Conservation (phyloP, 1,140 invertebrate genomes). For the Monochamus saltuarius region DNA sequence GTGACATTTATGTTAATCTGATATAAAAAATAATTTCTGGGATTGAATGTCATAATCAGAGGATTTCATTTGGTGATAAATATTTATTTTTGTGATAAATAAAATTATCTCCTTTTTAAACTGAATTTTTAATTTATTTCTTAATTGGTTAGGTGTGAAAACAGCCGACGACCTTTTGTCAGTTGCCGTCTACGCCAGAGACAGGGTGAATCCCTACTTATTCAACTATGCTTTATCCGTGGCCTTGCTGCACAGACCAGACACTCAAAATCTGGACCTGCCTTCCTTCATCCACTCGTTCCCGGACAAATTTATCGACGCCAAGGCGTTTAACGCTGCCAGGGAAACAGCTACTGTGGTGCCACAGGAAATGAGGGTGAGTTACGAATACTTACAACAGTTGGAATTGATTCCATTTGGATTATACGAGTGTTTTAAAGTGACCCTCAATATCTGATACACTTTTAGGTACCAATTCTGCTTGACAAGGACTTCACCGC, state of each 20-base stretch:
- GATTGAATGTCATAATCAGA: too few relatives aligned
- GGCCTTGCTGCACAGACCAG: constrained; percentile 70
- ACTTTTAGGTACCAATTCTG: constrained; percentile 54
- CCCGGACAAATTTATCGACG: constrained; percentile 77
- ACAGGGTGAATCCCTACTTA: constrained; percentile 74
- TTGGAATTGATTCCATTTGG: not conserved
- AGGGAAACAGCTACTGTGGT: constrained; percentile 69
- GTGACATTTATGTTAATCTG: too few relatives aligned
- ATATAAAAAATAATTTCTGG: too few relatives aligned
- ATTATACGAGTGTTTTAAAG: constrained; percentile 1
- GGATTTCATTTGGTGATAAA: too few relatives aligned
- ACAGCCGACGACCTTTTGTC: constrained; percentile 71
- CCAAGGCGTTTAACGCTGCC: constrained; percentile 65
- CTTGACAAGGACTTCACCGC: constrained; percentile 68
- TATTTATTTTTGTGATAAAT: too few relatives aligned
- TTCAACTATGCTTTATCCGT: constrained; percentile 78
- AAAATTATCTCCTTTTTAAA: too few relatives aligned
- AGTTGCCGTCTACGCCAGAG: constrained; percentile 68
- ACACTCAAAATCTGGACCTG: constrained; percentile 70
- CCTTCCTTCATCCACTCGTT: constrained; percentile 72
- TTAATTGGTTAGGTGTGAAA: constrained; percentile 59
- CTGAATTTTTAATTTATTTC: too few relatives aligned
- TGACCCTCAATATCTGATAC: not conserved
- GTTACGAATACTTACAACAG: constrained; percentile 45
- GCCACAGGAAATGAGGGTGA: constrained; percentile 60